A percentile compares a stretch with the other conserved stretches of the same genome.
Conservation (phyloP, 1,140 invertebrate species). For the Drosophila littoralis region DNA sequence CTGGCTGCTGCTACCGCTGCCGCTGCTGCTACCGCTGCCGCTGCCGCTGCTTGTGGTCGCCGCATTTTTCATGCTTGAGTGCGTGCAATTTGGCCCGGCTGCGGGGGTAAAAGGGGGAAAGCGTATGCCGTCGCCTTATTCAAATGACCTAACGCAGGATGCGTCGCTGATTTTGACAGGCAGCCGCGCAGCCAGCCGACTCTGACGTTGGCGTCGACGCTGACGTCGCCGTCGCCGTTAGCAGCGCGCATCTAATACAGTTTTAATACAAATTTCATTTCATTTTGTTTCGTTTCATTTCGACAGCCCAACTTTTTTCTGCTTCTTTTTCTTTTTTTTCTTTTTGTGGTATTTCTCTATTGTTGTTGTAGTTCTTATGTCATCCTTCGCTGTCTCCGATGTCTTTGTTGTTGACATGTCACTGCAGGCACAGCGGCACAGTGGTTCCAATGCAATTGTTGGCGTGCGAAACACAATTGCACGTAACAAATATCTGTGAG, state of each 20-base stretch:
- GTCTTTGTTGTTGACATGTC: slow-evolving; percentile 67
- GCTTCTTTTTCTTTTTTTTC: slow-evolving; percentile 24
- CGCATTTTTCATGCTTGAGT: slow-evolving; percentile 77
- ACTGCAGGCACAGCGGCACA: slow-evolving; percentile 52
- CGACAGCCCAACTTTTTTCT: slow-evolving; percentile 59
- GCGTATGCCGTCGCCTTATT: slow-evolving; percentile 58
- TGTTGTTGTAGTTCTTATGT: slow-evolving; percentile 15
- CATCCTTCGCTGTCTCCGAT: slow-evolving; percentile 31
- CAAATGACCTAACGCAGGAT: slow-evolving; percentile 75
- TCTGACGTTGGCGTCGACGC: slow-evolving; percentile 8
- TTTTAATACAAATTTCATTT: slow-evolving; percentile 73
- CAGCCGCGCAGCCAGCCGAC: slow-evolving; percentile 24
- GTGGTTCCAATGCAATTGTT: slow-evolving; percentile 22
- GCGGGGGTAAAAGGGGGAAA: background rate
- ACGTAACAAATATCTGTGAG: too few relatives aligned
- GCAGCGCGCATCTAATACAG: slow-evolving; percentile 57
- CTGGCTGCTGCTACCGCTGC: slow-evolving; percentile 5
- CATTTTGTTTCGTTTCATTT: slow-evolving; percentile 55
- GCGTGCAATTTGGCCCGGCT: slow-evolving; percentile 62
- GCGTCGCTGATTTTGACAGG: slow-evolving; percentile 73
- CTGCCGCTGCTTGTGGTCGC: slow-evolving; percentile 48
- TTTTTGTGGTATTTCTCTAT: background rate
- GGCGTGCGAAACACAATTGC: background rate
- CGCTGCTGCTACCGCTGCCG: slow-evolving; percentile 34
- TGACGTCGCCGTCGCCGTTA: slow-evolving; percentile 18